Percentiles rank a stretch among this genome's conserved stretches.
Conservation (phyloP, 1,140 invertebrate genomes). For the Lepidurus couesii region DNA sequence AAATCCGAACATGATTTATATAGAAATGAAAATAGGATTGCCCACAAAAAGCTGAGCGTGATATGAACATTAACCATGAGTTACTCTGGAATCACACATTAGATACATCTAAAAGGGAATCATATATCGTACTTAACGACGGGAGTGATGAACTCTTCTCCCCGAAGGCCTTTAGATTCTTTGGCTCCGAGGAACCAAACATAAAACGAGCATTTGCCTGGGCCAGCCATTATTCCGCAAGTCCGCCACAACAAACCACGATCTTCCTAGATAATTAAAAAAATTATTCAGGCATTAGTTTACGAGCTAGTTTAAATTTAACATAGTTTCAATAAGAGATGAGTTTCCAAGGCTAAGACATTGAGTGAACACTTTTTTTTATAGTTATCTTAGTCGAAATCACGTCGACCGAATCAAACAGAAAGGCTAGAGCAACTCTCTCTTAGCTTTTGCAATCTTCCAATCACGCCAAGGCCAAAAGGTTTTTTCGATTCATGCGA, state of each 20-base stretch:
- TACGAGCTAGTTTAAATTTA: too few species aligned
- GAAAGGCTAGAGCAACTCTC: background rate
- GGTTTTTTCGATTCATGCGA: background rate
- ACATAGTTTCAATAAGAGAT: too few species aligned
- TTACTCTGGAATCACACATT: background rate
- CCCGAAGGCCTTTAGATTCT: conserved; percentile 81
- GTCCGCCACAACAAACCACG: background rate
- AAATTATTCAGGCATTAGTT: background rate
- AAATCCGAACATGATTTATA: too few species aligned
- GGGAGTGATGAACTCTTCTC: conserved; percentile 69
- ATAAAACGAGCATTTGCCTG: conserved; percentile 94
- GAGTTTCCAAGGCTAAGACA: too few species aligned
- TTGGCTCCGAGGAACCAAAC: conserved; percentile 96
- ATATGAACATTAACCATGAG: too few species aligned
- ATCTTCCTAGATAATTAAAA: background rate
- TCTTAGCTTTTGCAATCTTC: background rate
- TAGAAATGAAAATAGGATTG: too few species aligned
- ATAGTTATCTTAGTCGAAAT: too few species aligned
- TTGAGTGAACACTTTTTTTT: too few species aligned
- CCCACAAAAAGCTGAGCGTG: too few species aligned
- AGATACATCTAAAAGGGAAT: background rate
- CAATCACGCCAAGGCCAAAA: background rate
- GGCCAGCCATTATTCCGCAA: conserved; percentile 49
- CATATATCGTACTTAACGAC: conserved; percentile 60
- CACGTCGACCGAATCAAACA: background rate